Conservation (phyloP, 2,797 vertebrate species). For the Cirrhinus mrigala region DNA sequence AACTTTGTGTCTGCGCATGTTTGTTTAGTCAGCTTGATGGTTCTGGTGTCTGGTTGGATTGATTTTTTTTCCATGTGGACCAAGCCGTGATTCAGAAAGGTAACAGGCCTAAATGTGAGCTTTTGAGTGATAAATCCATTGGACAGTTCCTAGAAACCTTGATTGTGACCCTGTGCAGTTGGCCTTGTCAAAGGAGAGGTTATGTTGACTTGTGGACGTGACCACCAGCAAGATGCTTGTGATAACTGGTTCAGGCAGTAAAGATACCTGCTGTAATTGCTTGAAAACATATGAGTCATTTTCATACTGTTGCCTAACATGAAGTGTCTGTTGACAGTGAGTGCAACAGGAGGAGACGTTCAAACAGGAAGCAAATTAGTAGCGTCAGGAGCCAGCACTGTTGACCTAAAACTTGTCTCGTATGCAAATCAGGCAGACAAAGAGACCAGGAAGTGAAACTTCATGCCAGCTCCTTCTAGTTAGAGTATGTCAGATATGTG, state of each 20-base stretch:
- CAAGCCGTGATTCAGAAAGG: background rate
- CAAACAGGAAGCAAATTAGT: constrained; percentile 7
- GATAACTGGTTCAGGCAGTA: constrained; percentile 19
- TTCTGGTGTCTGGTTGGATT: background rate
- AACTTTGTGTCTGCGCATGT: constrained; percentile 11
- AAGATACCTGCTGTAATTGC: constrained; percentile 4
- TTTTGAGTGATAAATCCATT: background rate
- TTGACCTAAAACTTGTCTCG: constrained; percentile 20
- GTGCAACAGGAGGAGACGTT: background rate
- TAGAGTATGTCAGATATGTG: background rate
- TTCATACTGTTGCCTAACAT: background rate
- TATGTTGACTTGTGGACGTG: background rate
- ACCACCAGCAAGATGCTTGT: constrained; percentile 1
- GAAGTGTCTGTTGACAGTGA: constrained; percentile 20
- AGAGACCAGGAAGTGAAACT: constrained; percentile 43
- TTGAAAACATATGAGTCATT: constrained; percentile 20
- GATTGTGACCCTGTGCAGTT: background rate
- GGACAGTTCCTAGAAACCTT: background rate
- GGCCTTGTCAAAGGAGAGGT: background rate
- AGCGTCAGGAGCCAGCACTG: background rate
- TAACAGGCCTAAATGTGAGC: background rate
- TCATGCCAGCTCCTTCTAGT: constrained; percentile 1
- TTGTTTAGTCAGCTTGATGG: constrained; percentile 32
- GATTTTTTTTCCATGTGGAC: background rate
- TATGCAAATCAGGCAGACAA: constrained; percentile 46